phyloP scores from a whole-genome alignment of 2,888 invertebrate species.

The Alloscopus bannaensis region DNA sequence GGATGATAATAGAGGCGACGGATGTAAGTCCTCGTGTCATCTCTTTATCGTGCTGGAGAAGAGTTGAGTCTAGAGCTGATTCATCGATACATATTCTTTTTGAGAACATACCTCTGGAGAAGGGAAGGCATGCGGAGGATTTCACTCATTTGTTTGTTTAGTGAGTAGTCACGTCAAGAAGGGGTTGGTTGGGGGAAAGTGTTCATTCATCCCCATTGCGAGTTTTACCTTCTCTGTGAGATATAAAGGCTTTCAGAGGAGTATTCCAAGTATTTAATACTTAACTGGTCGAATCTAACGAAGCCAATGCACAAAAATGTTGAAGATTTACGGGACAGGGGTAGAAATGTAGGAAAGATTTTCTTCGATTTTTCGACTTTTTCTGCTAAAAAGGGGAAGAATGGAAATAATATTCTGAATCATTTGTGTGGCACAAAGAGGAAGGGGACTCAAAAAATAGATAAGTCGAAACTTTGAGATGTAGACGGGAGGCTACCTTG shows the following conservation, averaged over 20 bases:
- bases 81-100: too few relatives aligned
- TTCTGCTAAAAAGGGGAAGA: conserved; percentile 22
- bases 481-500: background rate
- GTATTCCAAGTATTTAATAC: too few relatives aligned
- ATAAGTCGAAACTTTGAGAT: conserved; percentile 32
- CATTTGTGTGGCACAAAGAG: conserved; percentile 25
- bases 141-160: conserved; percentile 61
- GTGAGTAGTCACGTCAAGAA: conserved; percentile 55
- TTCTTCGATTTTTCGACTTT: conserved; percentile 61
- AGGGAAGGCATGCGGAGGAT: conserved; percentile 22
- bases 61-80: too few relatives aligned
- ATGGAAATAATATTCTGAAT: conserved; percentile 14
- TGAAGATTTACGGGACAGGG: too few relatives aligned
- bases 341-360: too few relatives aligned
- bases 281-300: too few relatives aligned
- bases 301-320: too few relatives aligned
- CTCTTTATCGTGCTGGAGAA: background rate
- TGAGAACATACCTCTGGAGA: conserved; percentile 27
- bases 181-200: conserved; percentile 11
- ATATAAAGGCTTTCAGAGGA: too few relatives aligned
- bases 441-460: conserved; percentile 44
- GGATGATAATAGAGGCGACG: conserved; percentile 33
- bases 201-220: too few relatives aligned
- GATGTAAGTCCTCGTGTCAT: conserved; percentile 48
- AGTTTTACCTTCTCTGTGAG: too few relatives aligned